Base-by-base conservation (phyloP, 2,888 invertebrate genomes). In the Apeira syringaria region DNA sequence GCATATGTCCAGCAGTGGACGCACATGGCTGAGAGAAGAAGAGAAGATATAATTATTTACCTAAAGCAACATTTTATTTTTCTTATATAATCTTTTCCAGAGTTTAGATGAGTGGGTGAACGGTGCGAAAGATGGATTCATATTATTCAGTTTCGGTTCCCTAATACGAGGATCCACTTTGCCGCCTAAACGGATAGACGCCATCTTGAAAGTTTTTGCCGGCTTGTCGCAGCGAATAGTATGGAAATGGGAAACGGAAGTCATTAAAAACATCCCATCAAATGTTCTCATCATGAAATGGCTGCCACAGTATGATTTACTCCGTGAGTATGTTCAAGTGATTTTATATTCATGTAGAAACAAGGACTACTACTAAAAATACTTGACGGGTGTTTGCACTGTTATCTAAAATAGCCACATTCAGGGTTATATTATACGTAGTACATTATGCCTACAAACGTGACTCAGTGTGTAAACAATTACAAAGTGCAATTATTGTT, bases 141-240 rank as follows among this genome's bases (percentile, higher is more conserved):
- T 95, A 45, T 91, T 92, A 56, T 93, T 95, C 58, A 94, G 93
- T 62, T 91, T 95, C 69, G 95, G 95, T 0, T 95, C 95, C 0
- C 91, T 94, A 85, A 86, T 95, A 41, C 92, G 92, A 44, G 87
- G 92, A 0, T 90, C 93, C 4, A 91, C 92, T 0, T 86, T 95
- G 59, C 91, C 93, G 0, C 67, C 74, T 26, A 80, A 91, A 1
- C 92, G 91, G 44, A 63, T 92, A 31, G 59, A 78, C 2, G 83
- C 80, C 15, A 91, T 96, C 25, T 45, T 94, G 15, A 85, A 85
- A 9, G 93, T 91, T 6, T 91, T 95, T 45, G 74, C 83, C 0
- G 80, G 86, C 11, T 71, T 95, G 13, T 89, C 92, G 2, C 91
- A 94, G 53, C 90, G 91, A 31, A 90, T 95, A 1, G 72, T 95